Evolutionary conservation across 1,140 invertebrate genomes (phyloP).

Genomic region (Artemia franciscana): DNA sequence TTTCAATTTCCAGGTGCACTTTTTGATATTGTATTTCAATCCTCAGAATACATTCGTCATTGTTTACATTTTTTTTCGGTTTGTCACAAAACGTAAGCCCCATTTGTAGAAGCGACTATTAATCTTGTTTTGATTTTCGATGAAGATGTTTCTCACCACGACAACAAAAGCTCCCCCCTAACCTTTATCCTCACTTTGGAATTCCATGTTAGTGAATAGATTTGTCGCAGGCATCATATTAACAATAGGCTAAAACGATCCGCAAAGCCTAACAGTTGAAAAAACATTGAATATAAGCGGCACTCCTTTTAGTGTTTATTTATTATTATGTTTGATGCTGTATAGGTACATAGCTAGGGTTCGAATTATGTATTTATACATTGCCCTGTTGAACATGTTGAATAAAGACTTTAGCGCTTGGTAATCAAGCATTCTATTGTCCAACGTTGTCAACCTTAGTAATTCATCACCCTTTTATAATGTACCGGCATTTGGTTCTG

Average conservation of each 20-base stretch:
- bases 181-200: neutral
- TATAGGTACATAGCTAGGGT: neutral
- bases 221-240: neutral
- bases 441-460: neutral
- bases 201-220: neutral
- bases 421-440: neutral
- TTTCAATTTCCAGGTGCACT: no score
- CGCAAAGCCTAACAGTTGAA: neutral
- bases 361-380: neutral
- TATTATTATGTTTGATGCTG: neutral
- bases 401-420: neutral
- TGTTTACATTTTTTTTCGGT: no score
- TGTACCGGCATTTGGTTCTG: neutral
- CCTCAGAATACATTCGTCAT: no score
- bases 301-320: neutral
- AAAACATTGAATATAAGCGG: neutral
- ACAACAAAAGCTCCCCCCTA: neutral
- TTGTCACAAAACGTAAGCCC: no score
- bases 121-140: neutral
- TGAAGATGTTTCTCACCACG: neutral
- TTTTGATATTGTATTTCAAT: no score
- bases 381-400: neutral
- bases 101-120: neutral
- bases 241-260: neutral
- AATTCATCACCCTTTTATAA: neutral